Conservation (phyloP, 2,797 vertebrate genomes). For the Ctenopoma multispine region DNA sequence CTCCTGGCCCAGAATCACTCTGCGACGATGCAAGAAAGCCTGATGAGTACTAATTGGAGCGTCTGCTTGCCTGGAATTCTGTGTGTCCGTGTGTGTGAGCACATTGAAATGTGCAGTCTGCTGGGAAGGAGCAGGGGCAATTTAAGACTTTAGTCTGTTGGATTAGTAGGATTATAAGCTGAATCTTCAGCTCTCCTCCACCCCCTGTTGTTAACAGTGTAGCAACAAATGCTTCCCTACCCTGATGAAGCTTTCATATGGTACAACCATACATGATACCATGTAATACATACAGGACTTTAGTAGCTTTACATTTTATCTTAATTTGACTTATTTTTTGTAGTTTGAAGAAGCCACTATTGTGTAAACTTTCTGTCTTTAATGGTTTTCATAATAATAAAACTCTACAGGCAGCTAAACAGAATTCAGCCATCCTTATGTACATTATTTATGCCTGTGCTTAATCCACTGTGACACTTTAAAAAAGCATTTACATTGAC, state of each 20-base stretch:
- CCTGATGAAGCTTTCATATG: slow-evolving; percentile 5
- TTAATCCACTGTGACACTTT: too few species aligned
- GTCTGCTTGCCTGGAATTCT: slow-evolving; percentile 70
- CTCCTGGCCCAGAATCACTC: slow-evolving; percentile 88
- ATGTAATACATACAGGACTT: too few species aligned
- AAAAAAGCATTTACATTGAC: too few species aligned
- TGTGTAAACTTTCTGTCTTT: too few species aligned
- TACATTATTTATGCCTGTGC: too few species aligned
- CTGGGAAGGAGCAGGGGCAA: slow-evolving; percentile 75
- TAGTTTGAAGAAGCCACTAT: too few species aligned
- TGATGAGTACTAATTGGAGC: slow-evolving; percentile 82
- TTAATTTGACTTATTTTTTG: too few species aligned
- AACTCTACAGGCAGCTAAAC: background rate
- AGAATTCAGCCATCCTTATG: too few species aligned
- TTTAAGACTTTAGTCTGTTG: slow-evolving; percentile 79
- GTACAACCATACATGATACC: background rate
- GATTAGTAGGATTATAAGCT: slow-evolving; percentile 86
- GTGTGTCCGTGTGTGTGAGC: slow-evolving; percentile 46
- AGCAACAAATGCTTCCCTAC: slow-evolving; percentile 59
- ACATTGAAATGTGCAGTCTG: slow-evolving; percentile 46
- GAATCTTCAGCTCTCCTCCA: slow-evolving; percentile 68
- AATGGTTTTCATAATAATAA: too few species aligned
- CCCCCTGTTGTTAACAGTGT: slow-evolving; percentile 57
- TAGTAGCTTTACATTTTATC: too few species aligned
- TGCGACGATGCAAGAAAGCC: slow-evolving; percentile 72